Percentiles rank a stretch among this genome's conserved stretches.
Conservation (phyloP, 1,140 invertebrate genomes). For the Catajapyx aquilonaris region DNA sequence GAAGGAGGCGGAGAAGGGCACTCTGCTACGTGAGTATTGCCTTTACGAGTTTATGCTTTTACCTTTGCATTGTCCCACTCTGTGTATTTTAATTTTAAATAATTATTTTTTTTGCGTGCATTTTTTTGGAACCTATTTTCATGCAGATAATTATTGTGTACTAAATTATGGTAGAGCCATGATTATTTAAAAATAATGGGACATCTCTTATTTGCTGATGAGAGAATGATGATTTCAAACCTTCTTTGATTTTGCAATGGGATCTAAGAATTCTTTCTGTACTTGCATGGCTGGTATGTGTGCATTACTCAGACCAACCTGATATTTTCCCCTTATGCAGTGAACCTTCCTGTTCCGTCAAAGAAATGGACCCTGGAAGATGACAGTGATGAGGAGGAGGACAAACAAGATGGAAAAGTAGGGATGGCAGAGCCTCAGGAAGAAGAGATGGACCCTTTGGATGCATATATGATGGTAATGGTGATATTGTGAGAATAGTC, state of each 20-base stretch:
- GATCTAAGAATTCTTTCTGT: background rate
- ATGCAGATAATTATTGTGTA: too few relatives aligned
- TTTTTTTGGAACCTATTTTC: too few relatives aligned
- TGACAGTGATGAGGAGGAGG: constrained; percentile 56
- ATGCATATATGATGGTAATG: constrained; percentile 81
- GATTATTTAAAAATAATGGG: too few relatives aligned
- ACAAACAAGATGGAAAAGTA: constrained; percentile 21
- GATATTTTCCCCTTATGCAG: constrained; percentile 8
- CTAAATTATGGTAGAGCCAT: too few relatives aligned
- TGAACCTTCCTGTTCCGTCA: constrained; percentile 31
- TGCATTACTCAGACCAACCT: background rate
- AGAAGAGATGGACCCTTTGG: constrained; percentile 80
- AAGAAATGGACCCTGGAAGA: constrained; percentile 88
- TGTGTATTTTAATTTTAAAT: too few relatives aligned
- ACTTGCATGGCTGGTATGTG: background rate
- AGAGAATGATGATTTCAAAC: too few relatives aligned
- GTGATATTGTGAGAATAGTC: constrained; percentile 1
- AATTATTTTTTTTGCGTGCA: too few relatives aligned
- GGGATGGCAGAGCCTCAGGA: constrained; percentile 20
- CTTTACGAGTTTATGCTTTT: too few relatives aligned
- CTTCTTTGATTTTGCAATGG: background rate
- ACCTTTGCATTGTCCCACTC: too few relatives aligned
- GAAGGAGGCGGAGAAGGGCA: constrained; percentile 37
- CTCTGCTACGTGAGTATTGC: constrained; percentile 17
- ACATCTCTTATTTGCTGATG: too few relatives aligned